Base-by-base conservation (phyloP, 2,113 vertebrate species). In the Xyliphius kryptos region DNA sequence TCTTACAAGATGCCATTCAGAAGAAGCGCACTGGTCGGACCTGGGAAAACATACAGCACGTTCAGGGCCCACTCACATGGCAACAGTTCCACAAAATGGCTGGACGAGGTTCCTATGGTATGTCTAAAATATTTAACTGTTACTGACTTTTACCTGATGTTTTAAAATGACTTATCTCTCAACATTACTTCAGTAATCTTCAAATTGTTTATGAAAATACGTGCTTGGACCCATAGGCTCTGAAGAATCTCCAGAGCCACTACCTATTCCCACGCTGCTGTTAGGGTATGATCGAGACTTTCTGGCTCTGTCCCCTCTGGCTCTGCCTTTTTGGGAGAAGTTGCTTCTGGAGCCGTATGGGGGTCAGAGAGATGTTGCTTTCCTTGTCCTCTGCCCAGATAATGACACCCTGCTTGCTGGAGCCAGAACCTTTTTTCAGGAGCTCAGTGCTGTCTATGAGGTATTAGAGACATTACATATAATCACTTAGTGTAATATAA, bases 61-160 rank as follows among this genome's bases (percentile, higher is more conserved):
- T 97, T 61, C 95, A 98, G 84, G 95, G 95, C 2, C 95, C 95
- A 0, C 93, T 98, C 68, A 98, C 95, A 36, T 98, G 95, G 95
- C 95, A 98, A 83, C 95, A 98, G 56, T 98, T 98, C 84, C 95
- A 98, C 68, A 98, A 98, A 70, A 98, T 97, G 93, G 95, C 95
- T 1, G 95, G 95, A 9, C 88, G 95, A 41, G 95, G 95, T 5
- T 97, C 95, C 60, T 98, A 97, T 0, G 95, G 95, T 97, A 81
- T 73, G 8, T 51, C 54, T n/a, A 12, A 12, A 43, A 13, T 8
- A 43, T 12, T 43, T n/a, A n/a, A n/a, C n/a, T n/a, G n/a, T n/a
- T n/a, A n/a, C n/a, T n/a, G n/a, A n/a, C n/a, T n/a, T n/a, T n/a
- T n/a, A n/a, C n/a, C n/a, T n/a, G n/a, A n/a, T n/a, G n/a, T n/a